These are phyloP conservation scores for Stomatorhinus ivindoensis DNA, from an alignment of 2,113 vertebrate genomes.

Conservation along the genomic window DNA sequence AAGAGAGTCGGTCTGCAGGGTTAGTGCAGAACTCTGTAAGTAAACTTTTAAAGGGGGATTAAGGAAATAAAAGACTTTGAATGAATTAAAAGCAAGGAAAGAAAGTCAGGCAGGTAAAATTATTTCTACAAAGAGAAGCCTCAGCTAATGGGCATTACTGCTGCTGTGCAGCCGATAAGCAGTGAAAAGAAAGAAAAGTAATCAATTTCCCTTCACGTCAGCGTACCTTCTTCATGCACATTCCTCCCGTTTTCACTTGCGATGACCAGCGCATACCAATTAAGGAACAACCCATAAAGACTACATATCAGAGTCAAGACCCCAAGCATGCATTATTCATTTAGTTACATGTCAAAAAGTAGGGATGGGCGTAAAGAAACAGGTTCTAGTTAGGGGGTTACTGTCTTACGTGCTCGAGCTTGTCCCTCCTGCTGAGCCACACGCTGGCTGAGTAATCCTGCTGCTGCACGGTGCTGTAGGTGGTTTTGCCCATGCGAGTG, in stretches of 20 bases:
- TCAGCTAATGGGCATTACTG: not conserved
- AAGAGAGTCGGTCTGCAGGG: not conserved
- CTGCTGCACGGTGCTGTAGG: slow-evolving; percentile 79
- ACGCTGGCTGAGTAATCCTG: slow-evolving; percentile 85
- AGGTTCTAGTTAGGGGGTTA: not conserved
- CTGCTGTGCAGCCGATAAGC: not conserved
- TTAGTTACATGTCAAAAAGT: not conserved
- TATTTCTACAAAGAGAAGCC: not conserved
- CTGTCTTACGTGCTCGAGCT: slow-evolving; percentile 79
- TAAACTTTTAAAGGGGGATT: not conserved
- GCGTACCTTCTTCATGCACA: not conserved
- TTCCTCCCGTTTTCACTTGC: not conserved
- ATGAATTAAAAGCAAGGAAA: not conserved
- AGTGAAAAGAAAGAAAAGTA: not conserved
- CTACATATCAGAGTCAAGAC: not conserved
- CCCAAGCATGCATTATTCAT: not conserved
- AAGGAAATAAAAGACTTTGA: not conserved
- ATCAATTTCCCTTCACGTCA: not conserved
- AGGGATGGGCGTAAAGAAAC: not conserved
- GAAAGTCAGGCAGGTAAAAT: not conserved
- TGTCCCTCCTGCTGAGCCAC: slow-evolving; percentile 82
- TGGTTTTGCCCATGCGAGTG: slow-evolving; percentile 48
- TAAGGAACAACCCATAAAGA: not conserved
- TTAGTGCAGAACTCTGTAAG: not conserved
- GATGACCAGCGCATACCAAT: not conserved